Evolutionary conservation across 2,113 vertebrate genomes (phyloP), one percentile per base, ranked within the genome.

Genomic region (Elaphurus davidianus): DNA sequence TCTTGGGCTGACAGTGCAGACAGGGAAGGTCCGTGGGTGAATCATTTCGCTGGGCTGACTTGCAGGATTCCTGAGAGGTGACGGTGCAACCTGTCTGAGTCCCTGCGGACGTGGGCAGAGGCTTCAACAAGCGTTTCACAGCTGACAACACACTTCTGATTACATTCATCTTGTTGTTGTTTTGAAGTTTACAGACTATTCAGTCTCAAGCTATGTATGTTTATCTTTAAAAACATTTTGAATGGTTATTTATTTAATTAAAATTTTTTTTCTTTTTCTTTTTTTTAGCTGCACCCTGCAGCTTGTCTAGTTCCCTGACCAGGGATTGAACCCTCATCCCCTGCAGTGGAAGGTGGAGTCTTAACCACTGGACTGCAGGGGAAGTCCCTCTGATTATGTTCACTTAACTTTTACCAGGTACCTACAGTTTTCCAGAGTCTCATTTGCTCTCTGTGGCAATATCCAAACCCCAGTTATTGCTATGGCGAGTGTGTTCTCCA

Each of bases 81-180:
- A 25, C 9, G 0, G 76, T 0, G 23, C 33, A 2, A 15, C n/a
- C 87, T 33, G 40, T n/a, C 43, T 6, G 23, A n/a, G 64, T 71
- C 83, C 54, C 55, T 5, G n/a, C 1, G 23, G 83, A 11, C 6
- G 15, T 1, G n/a, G 33, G 30, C 52, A 55, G 84, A 30, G n/a
- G 19, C 81, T 82, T 59, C 47, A 40, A 12, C 7, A n/a, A 17
- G 62, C 62, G 27, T 45, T 60, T 87, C 30, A 62, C 11, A 25
- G 76, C 54, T 27, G 14, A 50, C 45, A 13, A 15, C 2, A 2
- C 40, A 13, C 62, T 45, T 67, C 1, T 30, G 76, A 47, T 52
- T 13, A 40, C 6, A 33, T 40, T 43, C 25, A 15, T 76, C 27
- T 14, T 40, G 36, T 76, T 74, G 36, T 76, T 76, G 40, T 15